Conservation (phyloP, 2,113 vertebrate genomes). For the Regulus satrapa region DNA sequence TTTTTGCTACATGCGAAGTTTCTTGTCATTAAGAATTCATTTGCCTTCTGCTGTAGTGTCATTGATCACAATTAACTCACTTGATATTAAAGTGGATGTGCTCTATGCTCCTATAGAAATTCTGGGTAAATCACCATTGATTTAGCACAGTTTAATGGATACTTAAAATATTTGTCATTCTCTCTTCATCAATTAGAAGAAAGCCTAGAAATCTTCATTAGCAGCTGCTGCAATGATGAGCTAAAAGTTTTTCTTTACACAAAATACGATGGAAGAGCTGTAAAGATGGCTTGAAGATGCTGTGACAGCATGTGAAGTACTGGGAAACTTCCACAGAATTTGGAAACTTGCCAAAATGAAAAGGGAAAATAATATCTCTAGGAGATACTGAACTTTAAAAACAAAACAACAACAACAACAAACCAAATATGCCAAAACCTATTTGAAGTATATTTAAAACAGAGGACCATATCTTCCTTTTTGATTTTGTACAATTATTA, state of each 20-base stretch:
- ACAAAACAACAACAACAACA: background rate
- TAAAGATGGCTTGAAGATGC: conserved; percentile 23
- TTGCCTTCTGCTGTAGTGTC: conserved; percentile 46
- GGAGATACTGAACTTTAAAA: conserved; percentile 10
- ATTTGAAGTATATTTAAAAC: conserved; percentile 19
- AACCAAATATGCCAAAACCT: background rate
- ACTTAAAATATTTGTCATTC: conserved; percentile 52
- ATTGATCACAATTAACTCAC: conserved; percentile 57
- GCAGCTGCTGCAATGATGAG: conserved; percentile 34
- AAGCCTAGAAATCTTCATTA: conserved; percentile 35
- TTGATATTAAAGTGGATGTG: conserved; percentile 58
- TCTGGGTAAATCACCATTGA: conserved; percentile 56
- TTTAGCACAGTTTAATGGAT: conserved; percentile 55
- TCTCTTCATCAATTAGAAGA: conserved; percentile 54
- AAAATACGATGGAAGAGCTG: background rate
- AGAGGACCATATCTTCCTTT: background rate
- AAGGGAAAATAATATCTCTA: conserved; percentile 3
- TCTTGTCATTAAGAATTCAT: conserved; percentile 61
- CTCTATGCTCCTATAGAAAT: conserved; percentile 49
- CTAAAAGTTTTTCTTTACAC: conserved; percentile 28
- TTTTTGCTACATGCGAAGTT: conserved; percentile 37
- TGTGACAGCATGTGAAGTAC: background rate
- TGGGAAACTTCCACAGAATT: conserved; percentile 32
- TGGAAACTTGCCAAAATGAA: background rate
- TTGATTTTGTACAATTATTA: background rate